phyloP scores from a whole-genome alignment of 2,888 invertebrate genomes.

The Tillus elongatus region DNA sequence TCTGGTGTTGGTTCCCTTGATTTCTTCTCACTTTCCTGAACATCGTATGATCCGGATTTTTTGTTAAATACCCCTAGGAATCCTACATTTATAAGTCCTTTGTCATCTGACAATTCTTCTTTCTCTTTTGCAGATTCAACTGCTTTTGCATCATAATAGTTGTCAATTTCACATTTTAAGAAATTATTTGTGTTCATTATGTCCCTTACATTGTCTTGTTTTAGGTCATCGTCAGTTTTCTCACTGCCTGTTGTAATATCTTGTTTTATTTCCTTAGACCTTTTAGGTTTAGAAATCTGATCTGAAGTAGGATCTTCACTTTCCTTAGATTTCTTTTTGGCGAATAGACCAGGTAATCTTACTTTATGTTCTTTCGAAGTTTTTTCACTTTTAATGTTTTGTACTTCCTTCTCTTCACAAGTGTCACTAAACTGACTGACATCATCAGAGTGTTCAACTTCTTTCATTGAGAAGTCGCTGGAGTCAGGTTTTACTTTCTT shows the following conservation, averaged over 20 bases:
- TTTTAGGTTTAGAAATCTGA: no score
- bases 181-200: conserved; percentile 6
- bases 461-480: neutral
- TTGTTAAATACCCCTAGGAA: neutral
- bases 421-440: neutral
- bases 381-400: no score
- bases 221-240: neutral
- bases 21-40: neutral
- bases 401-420: no score
- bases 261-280: no score
- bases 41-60: neutral
- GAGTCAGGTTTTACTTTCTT: conserved; percentile 1
- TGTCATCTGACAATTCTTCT: conserved; percentile 11
- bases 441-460: neutral
- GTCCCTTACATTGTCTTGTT: conserved; percentile 6
- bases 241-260: neutral
- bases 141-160: conserved; percentile 3
- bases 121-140: conserved; percentile 3
- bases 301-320: no score
- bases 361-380: no score
- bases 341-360: no score
- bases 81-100: conserved; percentile 18
- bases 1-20: neutral
- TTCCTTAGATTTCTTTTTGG: no score
- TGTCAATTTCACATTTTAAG: conserved; percentile 6